These are phyloP conservation scores for Cettia cetti DNA, from an alignment of 2,113 vertebrate genomes.

Conservation along the genomic window DNA sequence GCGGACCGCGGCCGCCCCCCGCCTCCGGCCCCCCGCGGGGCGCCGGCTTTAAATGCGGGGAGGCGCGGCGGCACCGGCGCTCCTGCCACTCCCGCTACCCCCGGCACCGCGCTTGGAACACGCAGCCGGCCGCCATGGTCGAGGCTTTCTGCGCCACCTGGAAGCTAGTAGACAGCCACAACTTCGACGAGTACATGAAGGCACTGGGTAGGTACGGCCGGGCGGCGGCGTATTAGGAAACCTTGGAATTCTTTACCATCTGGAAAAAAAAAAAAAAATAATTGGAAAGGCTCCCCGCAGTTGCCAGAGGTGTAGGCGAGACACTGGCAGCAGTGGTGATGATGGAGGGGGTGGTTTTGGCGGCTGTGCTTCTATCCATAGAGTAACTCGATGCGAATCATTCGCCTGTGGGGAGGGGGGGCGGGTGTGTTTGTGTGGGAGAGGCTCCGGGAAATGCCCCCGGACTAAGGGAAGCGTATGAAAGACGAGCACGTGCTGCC, in stretches of 20 bases:
- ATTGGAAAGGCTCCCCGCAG: neutral
- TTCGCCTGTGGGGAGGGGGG: neutral
- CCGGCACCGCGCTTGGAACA: accelerated
- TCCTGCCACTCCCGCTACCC: accelerated
- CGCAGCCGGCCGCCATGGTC: constrained; percentile 75
- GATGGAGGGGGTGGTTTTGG: neutral
- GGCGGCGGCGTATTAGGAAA: neutral
- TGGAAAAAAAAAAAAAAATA: too few species aligned
- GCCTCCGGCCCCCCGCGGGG: neutral
- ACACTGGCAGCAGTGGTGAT: too few species aligned
- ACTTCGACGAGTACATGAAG: constrained; percentile 95
- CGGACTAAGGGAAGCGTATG: neutral
- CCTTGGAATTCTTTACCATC: neutral
- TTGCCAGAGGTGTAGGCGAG: neutral
- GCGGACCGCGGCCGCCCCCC: neutral
- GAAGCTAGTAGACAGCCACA: constrained; percentile 90
- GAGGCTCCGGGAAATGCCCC: neutral
- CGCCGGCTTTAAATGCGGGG: constrained; percentile 19
- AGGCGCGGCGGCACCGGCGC: accelerated
- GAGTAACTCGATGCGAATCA: neutral
- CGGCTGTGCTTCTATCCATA: too few species aligned
- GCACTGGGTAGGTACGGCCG: constrained; percentile 80
- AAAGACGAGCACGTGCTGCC: neutral
- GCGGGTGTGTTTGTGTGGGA: neutral
- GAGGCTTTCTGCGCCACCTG: constrained; percentile 92